Conservation (phyloP, 2,113 vertebrate species). For the Atractosteus spatula region DNA sequence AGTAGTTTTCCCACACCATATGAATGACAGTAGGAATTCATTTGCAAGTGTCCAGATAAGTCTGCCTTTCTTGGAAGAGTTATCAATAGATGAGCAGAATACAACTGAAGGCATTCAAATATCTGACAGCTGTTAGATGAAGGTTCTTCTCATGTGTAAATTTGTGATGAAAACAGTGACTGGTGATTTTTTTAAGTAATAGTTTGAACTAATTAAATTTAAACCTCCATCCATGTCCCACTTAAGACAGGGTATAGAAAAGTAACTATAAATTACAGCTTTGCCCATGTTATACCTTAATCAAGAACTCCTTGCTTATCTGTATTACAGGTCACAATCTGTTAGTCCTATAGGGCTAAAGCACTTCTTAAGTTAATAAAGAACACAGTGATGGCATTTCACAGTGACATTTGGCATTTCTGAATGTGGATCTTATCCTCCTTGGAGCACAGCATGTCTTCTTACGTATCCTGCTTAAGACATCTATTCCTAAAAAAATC, state of each 20-base stretch:
- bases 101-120: background rate
- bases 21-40: background rate
- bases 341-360: background rate
- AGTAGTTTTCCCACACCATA: conserved; percentile 1
- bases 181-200: background rate
- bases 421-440: background rate
- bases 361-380: background rate
- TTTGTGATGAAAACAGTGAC: background rate
- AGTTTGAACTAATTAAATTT: no score
- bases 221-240: no score
- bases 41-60: background rate
- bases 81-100: no score
- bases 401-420: background rate
- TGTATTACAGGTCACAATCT: background rate
- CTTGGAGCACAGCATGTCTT: conserved; percentile 6
- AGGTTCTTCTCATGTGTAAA: background rate
- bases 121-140: background rate
- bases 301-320: background rate
- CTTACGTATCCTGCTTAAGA: background rate
- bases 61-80: background rate
- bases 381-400: conserved; percentile 4
- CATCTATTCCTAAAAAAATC: background rate
- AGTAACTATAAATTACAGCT: no score
- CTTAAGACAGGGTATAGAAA: no score
- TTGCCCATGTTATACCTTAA: no score